Base-by-base conservation (phyloP, 2,113 vertebrate species). In the Perca schrenkii region DNA sequence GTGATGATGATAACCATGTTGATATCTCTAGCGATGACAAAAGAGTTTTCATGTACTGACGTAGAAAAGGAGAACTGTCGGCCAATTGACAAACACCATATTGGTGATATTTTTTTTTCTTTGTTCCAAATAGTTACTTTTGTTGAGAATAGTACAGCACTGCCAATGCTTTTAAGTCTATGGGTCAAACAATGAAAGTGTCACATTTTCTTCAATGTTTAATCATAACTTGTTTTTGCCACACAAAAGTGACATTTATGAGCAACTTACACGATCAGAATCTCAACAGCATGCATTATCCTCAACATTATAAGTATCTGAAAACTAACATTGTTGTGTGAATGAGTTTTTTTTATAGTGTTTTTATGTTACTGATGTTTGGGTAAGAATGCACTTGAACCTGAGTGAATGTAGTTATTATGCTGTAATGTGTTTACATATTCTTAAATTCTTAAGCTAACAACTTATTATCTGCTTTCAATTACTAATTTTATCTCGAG, bases 321-420 rank as follows among this genome's bases (percentile, higher is more conserved):
- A 82, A 71, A 91, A 88, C 84, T 88, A 93, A 91, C 85, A 77
- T 76, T 22, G 43, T 60, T 78, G 89, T 83, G 74, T 84, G 90
- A 86, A 76, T 92, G 89, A 73, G 72, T 86, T 70, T 88, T 83
- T 85, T 80, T 85, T 79, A 83, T 89, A 88, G 83, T 88, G 87
- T 91, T 89, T 92, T 88, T 80, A 50, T 84, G 83, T 91, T 87
- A 88, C 88, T 92, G 79, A 92, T 87, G 74, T 93, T 89, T 93
- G 87, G 91, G 89, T 94, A 91, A 91, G 93, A 94, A 94, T 94
- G 93, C 95, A 94, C 94, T 95, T 94, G 93, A 85, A 92, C 91
- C 91, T 89, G 92, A 92, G 94, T 91, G 94, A 94, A 93, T 95
- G 92, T 94, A 93, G 88, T 90, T 75, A 54, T 92, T 83, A 82